phyloP scores from a whole-genome alignment of 2,113 vertebrate genomes.

The Sinocyclocheilus anophthalmus region DNA sequence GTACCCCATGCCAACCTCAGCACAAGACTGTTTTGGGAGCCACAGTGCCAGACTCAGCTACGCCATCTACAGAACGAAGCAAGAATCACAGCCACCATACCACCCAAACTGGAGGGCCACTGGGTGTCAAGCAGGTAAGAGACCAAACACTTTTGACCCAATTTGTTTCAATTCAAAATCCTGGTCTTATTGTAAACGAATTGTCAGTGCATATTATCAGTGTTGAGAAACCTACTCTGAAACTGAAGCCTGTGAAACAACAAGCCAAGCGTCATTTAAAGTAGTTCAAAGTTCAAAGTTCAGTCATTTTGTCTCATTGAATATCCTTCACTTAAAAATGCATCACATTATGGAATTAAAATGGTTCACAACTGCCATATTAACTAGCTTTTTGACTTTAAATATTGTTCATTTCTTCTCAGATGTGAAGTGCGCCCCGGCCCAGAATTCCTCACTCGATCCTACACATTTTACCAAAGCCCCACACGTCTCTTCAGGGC shows the following conservation, averaged over 20 bases:
- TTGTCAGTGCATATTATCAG: background rate
- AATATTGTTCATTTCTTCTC: conserved; percentile 5
- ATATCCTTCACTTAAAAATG: background rate
- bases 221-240: background rate
- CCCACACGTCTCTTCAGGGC: conserved; percentile 80
- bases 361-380: background rate
- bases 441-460: conserved; percentile 88
- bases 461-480: conserved; percentile 85
- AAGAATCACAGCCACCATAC: conserved; percentile 73
- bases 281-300: no score
- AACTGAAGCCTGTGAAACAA: background rate
- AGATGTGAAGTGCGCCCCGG: conserved; percentile 90
- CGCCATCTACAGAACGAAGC: conserved; percentile 77
- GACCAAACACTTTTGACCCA: background rate
- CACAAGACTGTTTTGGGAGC: conserved; percentile 73
- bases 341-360: background rate
- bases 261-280: no score
- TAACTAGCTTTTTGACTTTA: background rate
- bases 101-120: conserved; percentile 81
- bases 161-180: background rate
- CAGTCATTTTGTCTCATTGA: background rate
- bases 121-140: conserved; percentile 88
- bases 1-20: conserved; percentile 61
- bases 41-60: conserved; percentile 76
- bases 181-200: background rate